These are phyloP conservation scores for Eulemur rufifrons DNA, from an alignment of 2,113 vertebrate genomes.

Conservation along the genomic window DNA sequence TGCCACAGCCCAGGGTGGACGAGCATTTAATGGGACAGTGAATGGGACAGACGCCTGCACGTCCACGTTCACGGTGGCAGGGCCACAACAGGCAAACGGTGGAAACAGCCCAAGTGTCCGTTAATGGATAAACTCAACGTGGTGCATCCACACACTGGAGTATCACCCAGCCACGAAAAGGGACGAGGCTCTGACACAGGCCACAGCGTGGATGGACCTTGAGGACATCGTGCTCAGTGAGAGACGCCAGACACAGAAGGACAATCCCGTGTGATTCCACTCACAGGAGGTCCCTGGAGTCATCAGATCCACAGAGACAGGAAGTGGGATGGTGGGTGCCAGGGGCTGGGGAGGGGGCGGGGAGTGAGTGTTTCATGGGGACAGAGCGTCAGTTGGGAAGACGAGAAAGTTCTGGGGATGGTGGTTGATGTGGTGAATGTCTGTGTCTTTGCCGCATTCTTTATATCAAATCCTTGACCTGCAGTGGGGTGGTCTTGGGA, in stretches of 20 bases:
- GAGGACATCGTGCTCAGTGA: background rate
- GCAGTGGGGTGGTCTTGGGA: background rate
- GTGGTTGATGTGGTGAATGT: too few species aligned
- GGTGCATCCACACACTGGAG: accelerated
- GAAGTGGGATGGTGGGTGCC: background rate
- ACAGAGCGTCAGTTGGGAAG: background rate
- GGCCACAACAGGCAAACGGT: background rate
- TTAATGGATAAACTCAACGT: too few species aligned
- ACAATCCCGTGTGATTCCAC: background rate
- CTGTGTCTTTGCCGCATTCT: too few species aligned
- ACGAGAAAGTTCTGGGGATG: background rate
- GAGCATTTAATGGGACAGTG: background rate
- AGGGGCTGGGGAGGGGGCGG: background rate
- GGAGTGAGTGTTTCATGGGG: background rate
- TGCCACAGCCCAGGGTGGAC: background rate
- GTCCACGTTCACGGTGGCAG: background rate
- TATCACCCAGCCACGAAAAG: background rate
- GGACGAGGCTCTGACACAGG: background rate
- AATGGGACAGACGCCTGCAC: background rate
- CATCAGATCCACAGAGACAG: background rate
- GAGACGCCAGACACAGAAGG: background rate
- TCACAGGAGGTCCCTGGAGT: background rate
- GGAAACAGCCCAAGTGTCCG: background rate
- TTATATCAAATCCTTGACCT: too few species aligned
- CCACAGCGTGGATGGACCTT: background rate